Conservation (phyloP, 1,140 invertebrate species). For the Trichogramma pretiosum region DNA sequence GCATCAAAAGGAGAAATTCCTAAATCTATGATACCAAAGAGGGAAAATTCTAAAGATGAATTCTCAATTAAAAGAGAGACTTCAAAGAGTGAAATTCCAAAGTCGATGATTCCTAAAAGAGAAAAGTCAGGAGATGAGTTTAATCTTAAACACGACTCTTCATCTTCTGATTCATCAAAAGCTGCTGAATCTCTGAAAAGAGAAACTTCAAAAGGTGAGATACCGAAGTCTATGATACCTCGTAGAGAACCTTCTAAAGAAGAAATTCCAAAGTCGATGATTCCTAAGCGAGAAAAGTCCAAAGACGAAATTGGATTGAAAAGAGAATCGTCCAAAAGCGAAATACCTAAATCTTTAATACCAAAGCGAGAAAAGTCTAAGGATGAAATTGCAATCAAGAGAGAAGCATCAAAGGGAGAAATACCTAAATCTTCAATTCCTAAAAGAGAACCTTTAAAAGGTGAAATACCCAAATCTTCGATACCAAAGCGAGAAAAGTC, state of each 20-base stretch:
- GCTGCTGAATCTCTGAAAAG: not conserved
- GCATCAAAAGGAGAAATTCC: not conserved
- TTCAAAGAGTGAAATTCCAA: not conserved
- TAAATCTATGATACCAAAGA: slow-evolving; percentile 3
- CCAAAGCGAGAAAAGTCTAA: not conserved
- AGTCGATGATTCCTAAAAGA: not conserved
- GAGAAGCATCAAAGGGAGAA: not conserved
- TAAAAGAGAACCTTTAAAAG: not conserved
- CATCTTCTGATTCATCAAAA: no score
- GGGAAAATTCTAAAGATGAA: slow-evolving; percentile 8
- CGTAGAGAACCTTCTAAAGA: not conserved
- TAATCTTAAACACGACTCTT: no score
- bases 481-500: slow-evolving; percentile 1
- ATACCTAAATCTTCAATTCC: not conserved
- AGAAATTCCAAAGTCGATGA: not conserved
- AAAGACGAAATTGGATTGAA: not conserved
- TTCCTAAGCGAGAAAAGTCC: slow-evolving; percentile 4
- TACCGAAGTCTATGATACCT: not conserved
- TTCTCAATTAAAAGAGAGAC: not conserved
- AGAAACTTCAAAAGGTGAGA: slow-evolving; percentile 10
- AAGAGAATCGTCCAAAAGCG: not conserved
- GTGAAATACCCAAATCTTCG: not conserved
- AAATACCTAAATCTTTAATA: not conserved
- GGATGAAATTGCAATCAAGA: not conserved
- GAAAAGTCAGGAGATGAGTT: slow-evolving; percentile 13